Conservation (phyloP, 2,888 invertebrate species). For the Neoascia interrupta region DNA sequence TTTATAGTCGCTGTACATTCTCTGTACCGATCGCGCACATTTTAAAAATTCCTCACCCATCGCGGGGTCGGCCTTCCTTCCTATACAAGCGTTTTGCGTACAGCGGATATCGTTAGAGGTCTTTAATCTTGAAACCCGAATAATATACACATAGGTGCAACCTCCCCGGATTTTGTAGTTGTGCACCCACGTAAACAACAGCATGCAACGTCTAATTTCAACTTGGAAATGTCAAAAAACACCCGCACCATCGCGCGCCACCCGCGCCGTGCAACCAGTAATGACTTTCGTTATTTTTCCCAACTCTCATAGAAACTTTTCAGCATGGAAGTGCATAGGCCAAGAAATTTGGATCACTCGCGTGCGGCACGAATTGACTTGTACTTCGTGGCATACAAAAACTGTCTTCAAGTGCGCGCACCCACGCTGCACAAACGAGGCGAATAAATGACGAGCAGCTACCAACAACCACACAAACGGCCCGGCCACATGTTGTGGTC, state of each 20-base stretch:
- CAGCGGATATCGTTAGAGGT: too few relatives aligned
- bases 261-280: slow-evolving; percentile 27
- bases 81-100: too few relatives aligned
- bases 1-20: too few relatives aligned
- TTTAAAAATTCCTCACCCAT: too few relatives aligned
- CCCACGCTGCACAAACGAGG: slow-evolving; percentile 18
- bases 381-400: slow-evolving; percentile 32
- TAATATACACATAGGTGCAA: too few relatives aligned
- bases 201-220: slow-evolving; percentile 52
- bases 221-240: slow-evolving; percentile 53
- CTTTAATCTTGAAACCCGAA: too few relatives aligned
- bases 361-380: slow-evolving; percentile 60
- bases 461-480: slow-evolving; percentile 2
- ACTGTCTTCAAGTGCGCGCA: slow-evolving; percentile 49
- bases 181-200: not conserved
- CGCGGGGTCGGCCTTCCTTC: too few relatives aligned
- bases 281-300: slow-evolving; percentile 47
- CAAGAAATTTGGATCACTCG: slow-evolving; percentile 38
- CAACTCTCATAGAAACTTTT: slow-evolving; percentile 30
- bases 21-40: too few relatives aligned
- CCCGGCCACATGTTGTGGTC: slow-evolving; percentile 52
- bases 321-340: slow-evolving; percentile 48
- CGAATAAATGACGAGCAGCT: slow-evolving; percentile 33
- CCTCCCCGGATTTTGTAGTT: too few relatives aligned
- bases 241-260: not conserved